Percentiles rank a stretch among this genome's conserved stretches.
Conservation (phyloP, 1,140 invertebrate genomes). For the Bombyx mandarina region DNA sequence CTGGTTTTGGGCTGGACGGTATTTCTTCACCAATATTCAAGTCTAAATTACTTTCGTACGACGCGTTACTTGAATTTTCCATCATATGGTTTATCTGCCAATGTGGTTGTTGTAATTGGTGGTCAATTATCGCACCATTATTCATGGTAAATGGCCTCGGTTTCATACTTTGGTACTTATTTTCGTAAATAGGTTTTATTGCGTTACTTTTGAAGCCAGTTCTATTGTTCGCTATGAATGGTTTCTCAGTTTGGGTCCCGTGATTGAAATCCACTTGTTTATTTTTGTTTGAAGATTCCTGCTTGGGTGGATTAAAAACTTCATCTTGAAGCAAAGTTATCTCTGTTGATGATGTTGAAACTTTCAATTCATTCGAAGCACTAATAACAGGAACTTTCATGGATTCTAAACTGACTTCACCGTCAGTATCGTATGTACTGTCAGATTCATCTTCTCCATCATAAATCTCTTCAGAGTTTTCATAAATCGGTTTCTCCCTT, state of each 20-base stretch:
- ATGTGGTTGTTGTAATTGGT: conserved; percentile 60
- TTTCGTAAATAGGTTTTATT: conserved; percentile 42
- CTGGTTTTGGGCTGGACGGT: conserved; percentile 16
- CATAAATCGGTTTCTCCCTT: conserved; percentile 46
- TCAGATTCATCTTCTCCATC: conserved; percentile 50
- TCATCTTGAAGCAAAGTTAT: conserved; percentile 28
- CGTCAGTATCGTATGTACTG: conserved; percentile 35
- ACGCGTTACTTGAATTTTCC: conserved; percentile 52
- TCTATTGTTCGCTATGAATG: conserved; percentile 50
- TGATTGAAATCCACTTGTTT: conserved; percentile 32
- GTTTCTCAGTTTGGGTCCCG: conserved; percentile 67
- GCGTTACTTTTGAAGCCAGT: conserved; percentile 40
- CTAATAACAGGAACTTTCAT: conserved; percentile 59
- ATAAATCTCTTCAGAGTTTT: conserved; percentile 61
- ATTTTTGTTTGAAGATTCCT: conserved; percentile 9
- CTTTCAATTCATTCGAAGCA: conserved; percentile 29
- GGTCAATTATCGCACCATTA: conserved; percentile 41
- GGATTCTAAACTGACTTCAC: conserved; percentile 62
- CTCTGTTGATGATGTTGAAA: conserved; percentile 24
- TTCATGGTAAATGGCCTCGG: conserved; percentile 64
- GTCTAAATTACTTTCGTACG: conserved; percentile 55
- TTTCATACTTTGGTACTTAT: conserved; percentile 35
- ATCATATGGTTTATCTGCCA: conserved; percentile 64
- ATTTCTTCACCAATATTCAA: conserved; percentile 61
- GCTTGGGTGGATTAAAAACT: conserved; percentile 17